Base-by-base conservation (phyloP, 2,888 invertebrate species). In the Hedya salicella region DNA sequence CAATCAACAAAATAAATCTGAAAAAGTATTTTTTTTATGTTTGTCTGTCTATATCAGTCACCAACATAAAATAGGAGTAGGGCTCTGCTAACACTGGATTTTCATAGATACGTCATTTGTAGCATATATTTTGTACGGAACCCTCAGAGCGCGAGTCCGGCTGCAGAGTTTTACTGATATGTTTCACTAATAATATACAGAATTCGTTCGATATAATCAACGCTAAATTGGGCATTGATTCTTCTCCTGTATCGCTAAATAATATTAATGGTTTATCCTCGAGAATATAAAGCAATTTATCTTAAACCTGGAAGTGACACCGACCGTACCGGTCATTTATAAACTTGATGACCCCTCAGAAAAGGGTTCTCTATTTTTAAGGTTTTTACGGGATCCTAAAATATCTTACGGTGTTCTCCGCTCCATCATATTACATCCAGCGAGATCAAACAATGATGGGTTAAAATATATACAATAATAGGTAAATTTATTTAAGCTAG, bases 231-330 rank as follows among this genome's bases (percentile, higher is more conserved):
- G 19, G 13, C n/a, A 14, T 39, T 54, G 42, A 53, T 46, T 13
- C 40, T 49, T n/a, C 11, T 14, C 21, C 44, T 46, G 46, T 60
- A 46, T 39, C 21, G 16, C 25, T 46, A 36, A 46, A 44, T 25
- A 46, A 61, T 60, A 66, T 66, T 60, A 60, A 66, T 66, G 65
- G 60, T 59, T 53, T 21, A 40, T 60, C 60, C 48, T 30, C 25
- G 60, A 61, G 60, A 53, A 66, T 60, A 66, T 61, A 61, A 54
- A 66, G 60, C 61, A 54, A 66, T 66, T 66, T 61, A 66, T 66
- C 66, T 61, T 66, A 54, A 66, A 66, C 66, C 61, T 66, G 66
- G 40, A 40, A 61, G 66, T 66, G 66, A 66, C 66, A 66, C 49
- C 48, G 54, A 42, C 61, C 60, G 66, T 61, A 36, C 66, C 61